Conservation (phyloP, 2,797 vertebrate species). For the Alca torda region DNA sequence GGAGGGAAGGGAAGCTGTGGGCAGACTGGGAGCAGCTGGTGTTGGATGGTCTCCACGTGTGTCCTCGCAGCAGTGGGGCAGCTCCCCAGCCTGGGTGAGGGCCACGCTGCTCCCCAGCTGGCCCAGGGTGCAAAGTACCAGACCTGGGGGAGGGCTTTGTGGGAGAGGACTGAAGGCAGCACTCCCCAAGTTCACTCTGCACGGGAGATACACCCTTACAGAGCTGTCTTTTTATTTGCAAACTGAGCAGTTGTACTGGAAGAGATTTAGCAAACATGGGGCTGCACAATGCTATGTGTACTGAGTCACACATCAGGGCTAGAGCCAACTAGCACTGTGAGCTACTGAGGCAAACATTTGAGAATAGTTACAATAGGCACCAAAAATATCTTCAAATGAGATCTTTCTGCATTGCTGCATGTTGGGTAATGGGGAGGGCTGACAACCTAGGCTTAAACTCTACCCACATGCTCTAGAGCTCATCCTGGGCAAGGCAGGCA, state of each 20-base stretch:
- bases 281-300: constrained; percentile 29
- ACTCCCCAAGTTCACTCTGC: neutral
- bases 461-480: constrained; percentile 30
- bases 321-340: constrained; percentile 48
- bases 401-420: constrained; percentile 58
- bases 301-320: constrained; percentile 61
- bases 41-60: fast-evolving
- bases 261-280: constrained; percentile 59
- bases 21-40: neutral
- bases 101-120: fast-evolving
- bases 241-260: constrained; percentile 57
- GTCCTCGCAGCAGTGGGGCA: neutral
- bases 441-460: constrained; percentile 15
- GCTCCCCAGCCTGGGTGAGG: neutral
- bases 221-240: constrained; percentile 64
- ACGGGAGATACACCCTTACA: neutral
- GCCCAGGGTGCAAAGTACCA: neutral
- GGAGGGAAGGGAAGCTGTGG: neutral
- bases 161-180: neutral
- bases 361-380: constrained; percentile 60
- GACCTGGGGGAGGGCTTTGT: neutral
- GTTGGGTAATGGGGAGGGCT: constrained; percentile 35
- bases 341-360: constrained; percentile 63
- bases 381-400: constrained; percentile 65
- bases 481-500: neutral